These are phyloP conservation scores for Druon quercuslanigerum DNA, from an alignment of 1,140 invertebrate genomes.

Conservation along the genomic window DNA sequence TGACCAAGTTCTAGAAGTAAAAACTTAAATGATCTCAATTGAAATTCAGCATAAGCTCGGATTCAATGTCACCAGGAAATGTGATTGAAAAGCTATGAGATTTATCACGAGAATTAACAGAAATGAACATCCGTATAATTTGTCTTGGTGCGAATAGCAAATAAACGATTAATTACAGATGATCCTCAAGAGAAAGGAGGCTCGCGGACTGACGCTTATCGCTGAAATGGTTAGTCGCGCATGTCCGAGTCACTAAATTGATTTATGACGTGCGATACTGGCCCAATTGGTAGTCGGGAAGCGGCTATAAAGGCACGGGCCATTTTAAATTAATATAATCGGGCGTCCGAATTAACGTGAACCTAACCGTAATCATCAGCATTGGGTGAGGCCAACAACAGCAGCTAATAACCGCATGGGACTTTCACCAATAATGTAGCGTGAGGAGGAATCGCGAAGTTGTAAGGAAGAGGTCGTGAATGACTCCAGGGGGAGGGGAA, in stretches of 20 bases:
- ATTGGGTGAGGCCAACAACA: constrained; percentile 29
- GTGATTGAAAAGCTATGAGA: neutral
- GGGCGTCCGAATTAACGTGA: constrained; percentile 47
- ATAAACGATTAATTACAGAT: constrained; percentile 38
- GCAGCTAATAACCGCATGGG: constrained; percentile 41
- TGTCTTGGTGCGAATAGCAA: neutral
- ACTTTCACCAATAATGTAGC: constrained; percentile 29
- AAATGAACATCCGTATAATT: neutral
- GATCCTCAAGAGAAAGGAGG: constrained; percentile 16
- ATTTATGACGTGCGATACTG: constrained; percentile 55
- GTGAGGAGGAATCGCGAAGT: constrained; percentile 35
- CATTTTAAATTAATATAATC: constrained; percentile 51
- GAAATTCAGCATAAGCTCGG: too few relatives aligned
- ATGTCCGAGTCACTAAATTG: constrained; percentile 29
- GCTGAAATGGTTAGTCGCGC: too few relatives aligned
- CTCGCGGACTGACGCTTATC: neutral
- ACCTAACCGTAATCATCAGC: constrained; percentile 39
- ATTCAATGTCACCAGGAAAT: neutral
- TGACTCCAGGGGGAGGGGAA: constrained; percentile 28
- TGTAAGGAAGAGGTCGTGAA: constrained; percentile 36
- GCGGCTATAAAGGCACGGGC: constrained; percentile 33
- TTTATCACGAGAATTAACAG: neutral
- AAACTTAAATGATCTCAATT: too few relatives aligned
- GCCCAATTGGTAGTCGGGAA: constrained; percentile 53
- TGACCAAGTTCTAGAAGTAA: too few relatives aligned